Percentiles rank a stretch among this genome's conserved stretches.
phyloP scores from a whole-genome alignment of 2,797 vertebrate genomes.

The Cephalopachus bancanus region DNA sequence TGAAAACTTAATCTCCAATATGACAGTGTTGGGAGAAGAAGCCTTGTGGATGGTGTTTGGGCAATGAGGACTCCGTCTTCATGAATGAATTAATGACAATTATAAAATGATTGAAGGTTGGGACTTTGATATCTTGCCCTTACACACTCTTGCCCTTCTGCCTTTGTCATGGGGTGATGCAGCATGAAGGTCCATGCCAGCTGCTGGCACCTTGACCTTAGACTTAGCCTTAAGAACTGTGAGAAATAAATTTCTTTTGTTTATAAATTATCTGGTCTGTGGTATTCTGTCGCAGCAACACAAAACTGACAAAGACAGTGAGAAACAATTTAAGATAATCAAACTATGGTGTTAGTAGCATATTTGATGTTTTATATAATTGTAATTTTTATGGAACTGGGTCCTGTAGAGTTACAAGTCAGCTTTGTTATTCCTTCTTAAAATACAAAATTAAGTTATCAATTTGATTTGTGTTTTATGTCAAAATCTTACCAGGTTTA shows the following conservation, averaged over 20 bases:
- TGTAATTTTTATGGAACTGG: neutral
- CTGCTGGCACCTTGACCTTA: neutral
- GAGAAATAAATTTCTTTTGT: neutral
- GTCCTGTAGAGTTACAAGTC: neutral
- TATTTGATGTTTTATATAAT: slow-evolving; percentile 27
- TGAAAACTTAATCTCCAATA: neutral
- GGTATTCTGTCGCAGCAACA: neutral
- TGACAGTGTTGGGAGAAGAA: neutral
- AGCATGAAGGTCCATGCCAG: neutral
- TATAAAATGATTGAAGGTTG: neutral
- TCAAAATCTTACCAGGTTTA: slow-evolving; percentile 29
- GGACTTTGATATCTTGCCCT: neutral
- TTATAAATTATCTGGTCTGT: neutral
- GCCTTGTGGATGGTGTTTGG: neutral
- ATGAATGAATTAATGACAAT: neutral
- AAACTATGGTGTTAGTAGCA: neutral
- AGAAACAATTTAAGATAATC: slow-evolving; percentile 2
- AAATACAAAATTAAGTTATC: slow-evolving; percentile 34
- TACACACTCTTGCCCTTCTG: neutral
- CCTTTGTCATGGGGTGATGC: neutral
- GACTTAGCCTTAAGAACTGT: neutral
- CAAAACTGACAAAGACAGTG: neutral
- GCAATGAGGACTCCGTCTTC: neutral
- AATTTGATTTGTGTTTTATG: slow-evolving; percentile 43
- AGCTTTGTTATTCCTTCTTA: neutral